phyloP scores from a whole-genome alignment of 2,888 invertebrate genomes.

The Heliothis peltigera region DNA sequence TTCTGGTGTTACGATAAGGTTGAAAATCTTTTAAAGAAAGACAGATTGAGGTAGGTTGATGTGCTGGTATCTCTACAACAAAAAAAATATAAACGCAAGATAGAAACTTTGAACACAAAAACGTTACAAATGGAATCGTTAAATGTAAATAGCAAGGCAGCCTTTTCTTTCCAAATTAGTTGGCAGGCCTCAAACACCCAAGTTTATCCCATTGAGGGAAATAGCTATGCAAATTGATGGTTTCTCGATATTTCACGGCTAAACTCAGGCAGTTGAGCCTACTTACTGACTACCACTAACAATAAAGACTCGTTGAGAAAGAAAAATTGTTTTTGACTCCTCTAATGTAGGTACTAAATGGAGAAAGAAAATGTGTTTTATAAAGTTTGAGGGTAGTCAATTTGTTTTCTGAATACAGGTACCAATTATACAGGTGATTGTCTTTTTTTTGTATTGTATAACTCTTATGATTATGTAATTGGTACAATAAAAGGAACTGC shows the following conservation, averaged over 20 bases:
- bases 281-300: slow-evolving; percentile 31
- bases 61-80: too few species aligned
- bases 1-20: too few species aligned
- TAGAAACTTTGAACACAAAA: slow-evolving; percentile 15
- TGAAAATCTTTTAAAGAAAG: too few species aligned
- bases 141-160: slow-evolving; percentile 43
- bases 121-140: slow-evolving; percentile 24
- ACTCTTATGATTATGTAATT: too few species aligned
- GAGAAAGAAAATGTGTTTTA: slow-evolving; percentile 26
- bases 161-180: slow-evolving; percentile 50
- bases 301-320: slow-evolving; percentile 35
- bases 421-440: slow-evolving; percentile 16
- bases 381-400: slow-evolving; percentile 24
- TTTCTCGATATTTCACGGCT: slow-evolving; percentile 57
- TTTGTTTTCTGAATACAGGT: slow-evolving; percentile 23
- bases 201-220: slow-evolving; percentile 37
- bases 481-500: too few species aligned
- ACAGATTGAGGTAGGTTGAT: too few species aligned
- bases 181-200: slow-evolving; percentile 34
- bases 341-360: slow-evolving; percentile 29
- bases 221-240: slow-evolving; percentile 58
- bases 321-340: slow-evolving; percentile 37
- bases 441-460: slow-evolving; percentile 18
- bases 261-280: slow-evolving; percentile 35
- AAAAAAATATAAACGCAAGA: neutral